A percentile compares a stretch with the other conserved stretches of the same genome.
Evolutionary conservation across 64 coral and sea anemone species (phyloP).

Genomic region (Acropora yongei): DNA sequence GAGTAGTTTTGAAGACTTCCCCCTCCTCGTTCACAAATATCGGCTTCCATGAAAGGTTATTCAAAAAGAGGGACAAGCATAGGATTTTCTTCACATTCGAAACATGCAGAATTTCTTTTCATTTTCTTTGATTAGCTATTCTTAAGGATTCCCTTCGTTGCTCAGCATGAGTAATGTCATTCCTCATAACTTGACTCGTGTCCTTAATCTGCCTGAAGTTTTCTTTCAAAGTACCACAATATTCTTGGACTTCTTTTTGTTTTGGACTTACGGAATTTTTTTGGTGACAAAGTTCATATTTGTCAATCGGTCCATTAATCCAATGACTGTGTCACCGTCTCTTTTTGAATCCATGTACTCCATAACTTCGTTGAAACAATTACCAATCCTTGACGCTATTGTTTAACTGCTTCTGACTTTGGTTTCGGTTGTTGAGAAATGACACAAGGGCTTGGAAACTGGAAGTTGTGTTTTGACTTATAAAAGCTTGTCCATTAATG

Average conservation of each 20-base stretch:
- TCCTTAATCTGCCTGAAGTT: constrained; percentile 25
- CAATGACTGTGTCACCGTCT: constrained; percentile 58
- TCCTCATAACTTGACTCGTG: constrained; percentile 26
- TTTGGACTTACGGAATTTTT: constrained; percentile 21
- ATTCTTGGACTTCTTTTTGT: constrained; percentile 10
- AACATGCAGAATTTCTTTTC: constrained; percentile 32
- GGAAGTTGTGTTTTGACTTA: constrained; percentile 38
- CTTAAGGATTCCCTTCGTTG: neutral
- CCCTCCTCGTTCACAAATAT: constrained; percentile 12
- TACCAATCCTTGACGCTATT: constrained; percentile 29
- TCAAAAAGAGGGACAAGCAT: constrained; percentile 9
- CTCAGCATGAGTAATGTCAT: constrained; percentile 35
- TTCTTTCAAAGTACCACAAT: constrained; percentile 20
- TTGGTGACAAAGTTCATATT: constrained; percentile 45
- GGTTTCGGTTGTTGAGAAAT: constrained; percentile 32
- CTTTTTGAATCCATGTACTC: constrained; percentile 69
- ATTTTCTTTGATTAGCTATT: constrained; percentile 18
- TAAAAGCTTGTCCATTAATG: constrained; percentile 51
- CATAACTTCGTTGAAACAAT: constrained; percentile 48
- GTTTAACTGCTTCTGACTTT: constrained; percentile 24
- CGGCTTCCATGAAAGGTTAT: constrained; percentile 21
- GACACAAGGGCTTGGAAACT: constrained; percentile 53
- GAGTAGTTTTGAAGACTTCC: constrained; percentile 41
- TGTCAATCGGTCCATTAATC: constrained; percentile 46
- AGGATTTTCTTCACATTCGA: constrained; percentile 1